A percentile compares a stretch with the other conserved stretches of the same genome.
Evolutionary conservation across 2,888 invertebrate genomes (phyloP).

Genomic region (Agriotes lineatus): DNA sequence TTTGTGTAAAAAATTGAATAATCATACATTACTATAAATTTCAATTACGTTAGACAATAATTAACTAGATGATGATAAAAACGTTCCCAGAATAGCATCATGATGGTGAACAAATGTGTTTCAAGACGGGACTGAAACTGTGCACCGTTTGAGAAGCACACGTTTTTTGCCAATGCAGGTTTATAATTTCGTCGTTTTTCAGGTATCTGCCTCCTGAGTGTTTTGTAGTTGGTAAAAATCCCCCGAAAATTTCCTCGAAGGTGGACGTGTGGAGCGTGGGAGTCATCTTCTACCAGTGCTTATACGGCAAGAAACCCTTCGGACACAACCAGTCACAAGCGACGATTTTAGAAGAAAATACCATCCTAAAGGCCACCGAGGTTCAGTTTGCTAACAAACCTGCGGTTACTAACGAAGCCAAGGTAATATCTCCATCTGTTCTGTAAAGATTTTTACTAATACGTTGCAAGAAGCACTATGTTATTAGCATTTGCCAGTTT

Average conservation of each 20-base stretch:
- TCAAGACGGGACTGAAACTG: constrained; percentile 48
- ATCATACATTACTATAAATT: too few species aligned
- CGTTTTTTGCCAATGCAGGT: neutral
- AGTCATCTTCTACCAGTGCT: constrained; percentile 99
- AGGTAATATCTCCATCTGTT: constrained; percentile 73
- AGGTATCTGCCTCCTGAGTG: constrained; percentile 99
- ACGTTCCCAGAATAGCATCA: constrained; percentile 35
- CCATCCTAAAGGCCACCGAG: constrained; percentile 98
- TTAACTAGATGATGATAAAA: constrained; percentile 40
- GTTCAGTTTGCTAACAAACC: constrained; percentile 99
- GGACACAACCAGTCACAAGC: constrained; percentile 99
- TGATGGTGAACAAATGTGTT: constrained; percentile 44
- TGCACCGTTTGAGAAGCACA: too few species aligned
- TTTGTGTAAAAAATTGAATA: neutral
- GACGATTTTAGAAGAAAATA: constrained; percentile 99
- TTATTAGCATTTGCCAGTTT: neutral
- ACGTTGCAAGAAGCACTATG: neutral
- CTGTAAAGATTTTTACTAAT: neutral
- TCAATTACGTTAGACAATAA: too few species aligned
- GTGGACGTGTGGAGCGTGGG: constrained; percentile 99
- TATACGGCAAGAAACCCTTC: constrained; percentile 97
- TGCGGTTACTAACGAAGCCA: constrained; percentile 97
- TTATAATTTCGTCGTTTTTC: too few species aligned
- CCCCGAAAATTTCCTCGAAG: constrained; percentile 99
- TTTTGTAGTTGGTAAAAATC: constrained; percentile 99